Evolutionary conservation across 2,888 invertebrate species (phyloP), one percentile per base, ranked within the genome.

Genomic region (Leucoma salicis): DNA sequence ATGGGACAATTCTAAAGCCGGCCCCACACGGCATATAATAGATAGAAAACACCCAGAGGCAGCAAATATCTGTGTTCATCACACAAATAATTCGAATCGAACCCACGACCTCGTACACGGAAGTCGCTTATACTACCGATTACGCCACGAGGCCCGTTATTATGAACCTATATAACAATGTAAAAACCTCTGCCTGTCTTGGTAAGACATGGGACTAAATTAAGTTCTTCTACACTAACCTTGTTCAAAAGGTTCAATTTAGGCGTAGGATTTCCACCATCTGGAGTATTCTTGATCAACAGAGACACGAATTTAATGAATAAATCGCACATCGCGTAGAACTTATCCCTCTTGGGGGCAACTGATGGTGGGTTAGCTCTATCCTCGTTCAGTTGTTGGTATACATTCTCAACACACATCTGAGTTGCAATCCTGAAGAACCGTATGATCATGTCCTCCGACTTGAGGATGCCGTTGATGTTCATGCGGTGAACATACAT

Each of bases 381-480:
- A 25, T 94, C 94, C 56, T 97, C 97, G 4, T 92, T 91, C 7
- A 97, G 83, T 38, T 94, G 93, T 44, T 97, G 93, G 77, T 98
- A 98, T 25, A 98, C 97, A 43, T 97, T 93, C 77, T 99, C 98
- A 1, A 99, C 96, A 80, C 99, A 99, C 92, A 98, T 95, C 79
- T 99, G 98, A 0, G 98, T 97, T 41, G 98, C 97, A 48, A 99
- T 93, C 31, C 99, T 93, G 91, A 99, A 99, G 90, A 99, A 99
- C 43, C 99, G 90, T 0, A 98, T 97, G 50, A 99, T 98, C 69
- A 98, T 91, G 72, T 99, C 99, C 74, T 99, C 99, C 0, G 98
- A 98, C 81, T 99, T 99, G 38, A 99, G 90, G 46, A 99, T 97
- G 3, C 99, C 87, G 31, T 83, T 66, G 79, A 96, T 92, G 78